Evolutionary conservation across 2,113 vertebrate species (phyloP).

Genomic region (Anguilla japonica): DNA sequence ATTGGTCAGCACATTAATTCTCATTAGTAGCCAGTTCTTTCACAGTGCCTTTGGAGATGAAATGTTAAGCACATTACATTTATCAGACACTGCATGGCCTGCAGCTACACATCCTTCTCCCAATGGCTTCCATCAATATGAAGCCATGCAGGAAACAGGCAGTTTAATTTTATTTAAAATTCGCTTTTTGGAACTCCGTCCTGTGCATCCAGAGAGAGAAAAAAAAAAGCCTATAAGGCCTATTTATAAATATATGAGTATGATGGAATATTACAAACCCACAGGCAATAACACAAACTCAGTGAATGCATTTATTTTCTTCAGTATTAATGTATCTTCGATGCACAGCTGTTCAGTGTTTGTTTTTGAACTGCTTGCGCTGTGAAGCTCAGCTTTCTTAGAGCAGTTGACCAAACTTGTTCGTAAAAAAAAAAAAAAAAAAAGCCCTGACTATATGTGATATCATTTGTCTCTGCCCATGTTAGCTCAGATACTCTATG

Average conservation of each 20-base stretch:
- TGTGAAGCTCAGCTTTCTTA: background rate
- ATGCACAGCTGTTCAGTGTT: background rate
- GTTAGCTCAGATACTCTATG: background rate
- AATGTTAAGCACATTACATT: background rate
- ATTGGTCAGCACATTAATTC: conserved; percentile 1
- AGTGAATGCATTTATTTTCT: background rate
- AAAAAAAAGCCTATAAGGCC: background rate
- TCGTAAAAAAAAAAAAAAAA: background rate
- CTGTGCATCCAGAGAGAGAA: background rate
- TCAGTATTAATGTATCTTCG: background rate
- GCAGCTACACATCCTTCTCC: background rate
- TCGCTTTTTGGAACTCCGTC: background rate
- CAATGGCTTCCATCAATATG: background rate
- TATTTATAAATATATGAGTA: background rate
- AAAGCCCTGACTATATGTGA: background rate
- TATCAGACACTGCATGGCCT: background rate
- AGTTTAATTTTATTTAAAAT: background rate
- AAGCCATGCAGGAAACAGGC: background rate
- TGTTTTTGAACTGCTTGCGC: background rate
- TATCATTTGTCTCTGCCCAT: background rate
- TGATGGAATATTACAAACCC: background rate
- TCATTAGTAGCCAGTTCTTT: background rate
- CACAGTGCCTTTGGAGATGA: background rate
- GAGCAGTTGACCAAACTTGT: background rate
- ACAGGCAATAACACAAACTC: background rate